These are phyloP conservation scores for Metaphire vulgaris DNA, from an alignment of 1,140 invertebrate species.

Conservation along the genomic window DNA sequence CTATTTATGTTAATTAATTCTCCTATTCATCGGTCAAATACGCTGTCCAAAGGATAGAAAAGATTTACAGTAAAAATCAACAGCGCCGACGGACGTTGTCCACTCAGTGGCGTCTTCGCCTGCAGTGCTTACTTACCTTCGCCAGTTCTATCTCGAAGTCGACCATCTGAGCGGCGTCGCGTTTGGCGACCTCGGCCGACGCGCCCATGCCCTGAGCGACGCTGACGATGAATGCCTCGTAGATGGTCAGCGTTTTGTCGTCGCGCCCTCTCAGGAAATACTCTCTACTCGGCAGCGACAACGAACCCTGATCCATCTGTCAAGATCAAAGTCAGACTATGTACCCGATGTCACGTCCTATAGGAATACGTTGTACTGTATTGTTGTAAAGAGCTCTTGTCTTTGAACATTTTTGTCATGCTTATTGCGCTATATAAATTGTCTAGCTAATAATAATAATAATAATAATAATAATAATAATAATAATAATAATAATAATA, in stretches of 20 bases:
- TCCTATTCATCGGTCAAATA: too few relatives aligned
- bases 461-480: background rate
- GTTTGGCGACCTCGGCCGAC: constrained; percentile 55
- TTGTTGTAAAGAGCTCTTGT: background rate
- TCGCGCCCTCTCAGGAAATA: constrained; percentile 33
- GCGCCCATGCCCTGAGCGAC: constrained; percentile 45
- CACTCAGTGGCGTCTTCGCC: too few relatives aligned
- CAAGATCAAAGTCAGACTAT: background rate
- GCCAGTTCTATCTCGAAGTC: constrained; percentile 76
- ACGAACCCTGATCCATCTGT: constrained; percentile 33
- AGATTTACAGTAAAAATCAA: too few relatives aligned
- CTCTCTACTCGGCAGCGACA: constrained; percentile 35
- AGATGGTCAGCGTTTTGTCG: constrained; percentile 19
- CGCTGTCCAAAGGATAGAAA: too few relatives aligned
- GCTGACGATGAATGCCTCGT: constrained; percentile 15
- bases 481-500: too few relatives aligned
- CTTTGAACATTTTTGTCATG: background rate
- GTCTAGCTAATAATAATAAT: background rate
- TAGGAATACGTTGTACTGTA: background rate
- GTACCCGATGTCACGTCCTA: background rate
- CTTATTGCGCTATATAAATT: background rate
- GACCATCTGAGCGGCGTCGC: constrained; percentile 67
- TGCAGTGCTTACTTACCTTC: constrained; percentile 62
- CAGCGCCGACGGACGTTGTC: too few relatives aligned
- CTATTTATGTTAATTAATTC: too few relatives aligned